Evolutionary conservation across 2,113 vertebrate species (phyloP), one percentile per base, ranked within the genome.

Genomic region (Perccottus glenii): DNA sequence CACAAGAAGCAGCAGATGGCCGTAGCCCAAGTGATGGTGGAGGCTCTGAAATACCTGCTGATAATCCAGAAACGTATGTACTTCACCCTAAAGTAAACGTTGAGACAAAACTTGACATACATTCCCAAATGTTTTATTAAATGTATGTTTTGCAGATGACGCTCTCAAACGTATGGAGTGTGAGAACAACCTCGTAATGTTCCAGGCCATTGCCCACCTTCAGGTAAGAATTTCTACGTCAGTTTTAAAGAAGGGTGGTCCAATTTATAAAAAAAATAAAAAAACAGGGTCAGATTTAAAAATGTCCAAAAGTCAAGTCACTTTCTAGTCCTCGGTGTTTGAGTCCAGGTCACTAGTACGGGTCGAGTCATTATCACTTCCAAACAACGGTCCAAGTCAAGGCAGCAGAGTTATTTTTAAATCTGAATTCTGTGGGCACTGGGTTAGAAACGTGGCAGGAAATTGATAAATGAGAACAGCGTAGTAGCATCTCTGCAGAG

Each of bases 181-280:
- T 70, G 92, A 95, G 83, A 92, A 90, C 75, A 90, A 90, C 60
- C 88, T 97, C 40, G 90, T 89, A 64, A 92, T 87, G 78, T 99
- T 98, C 88, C 90, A 94, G 88, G 89, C 91, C 0, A 92, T 97
- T 16, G 89, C 91, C 57, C 82, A 92, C 64, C 84, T 99, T 15
- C 96, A 99, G 93, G 98, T 96, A 11, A 78, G 33, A 12, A 55
- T 27, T 1, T 47, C 6, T 45, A 4, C 11, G 5, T 10, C 4
- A 15, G 14, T 49, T 3, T 12, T 5, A 12, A 9, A 45, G 5
- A 9, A 11, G n/a, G n/a, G n/a, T n/a, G n/a, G n/a, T n/a, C n/a
- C n/a, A n/a, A n/a, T n/a, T n/a, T n/a, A n/a, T 45, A 11, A 45
- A 45, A 12, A 12, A 45, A 12, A 45, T 45, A 45, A 11, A 12